phyloP scores from a whole-genome alignment of 2,797 vertebrate genomes.

The Cynopterus sphinx region DNA sequence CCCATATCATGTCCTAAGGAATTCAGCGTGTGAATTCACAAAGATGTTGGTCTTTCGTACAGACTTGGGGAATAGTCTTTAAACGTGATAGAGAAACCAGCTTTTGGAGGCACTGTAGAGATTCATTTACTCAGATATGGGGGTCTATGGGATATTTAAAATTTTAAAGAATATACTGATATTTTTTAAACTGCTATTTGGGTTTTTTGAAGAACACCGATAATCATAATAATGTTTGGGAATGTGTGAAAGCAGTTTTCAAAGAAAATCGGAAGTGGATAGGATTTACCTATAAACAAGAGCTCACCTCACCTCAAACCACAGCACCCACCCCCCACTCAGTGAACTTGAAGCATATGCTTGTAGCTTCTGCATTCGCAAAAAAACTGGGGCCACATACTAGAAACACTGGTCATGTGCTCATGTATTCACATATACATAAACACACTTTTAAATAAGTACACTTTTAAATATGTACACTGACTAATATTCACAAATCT shows the following conservation, averaged over 20 bases:
- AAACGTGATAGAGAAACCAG: not conserved
- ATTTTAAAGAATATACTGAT: not conserved
- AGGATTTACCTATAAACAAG: not conserved
- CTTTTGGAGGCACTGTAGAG: not conserved
- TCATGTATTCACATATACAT: not conserved
- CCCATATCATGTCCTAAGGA: not conserved
- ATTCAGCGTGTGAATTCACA: not conserved
- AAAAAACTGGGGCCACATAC: not conserved
- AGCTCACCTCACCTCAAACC: not conserved
- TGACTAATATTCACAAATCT: not conserved
- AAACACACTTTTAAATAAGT: not conserved
- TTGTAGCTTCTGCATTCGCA: not conserved
- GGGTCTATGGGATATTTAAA: not conserved
- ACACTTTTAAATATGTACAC: not conserved
- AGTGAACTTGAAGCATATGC: not conserved
- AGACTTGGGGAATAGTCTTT: not conserved
- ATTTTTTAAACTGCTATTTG: not conserved
- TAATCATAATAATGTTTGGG: not conserved
- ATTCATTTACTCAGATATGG: not conserved
- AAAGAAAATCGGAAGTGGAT: not conserved
- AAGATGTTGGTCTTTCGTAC: not conserved
- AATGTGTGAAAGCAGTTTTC: not conserved
- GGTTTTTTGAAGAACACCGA: not conserved
- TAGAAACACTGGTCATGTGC: not conserved
- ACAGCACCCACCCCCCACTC: not conserved